Base-by-base conservation (phyloP, 2,888 invertebrate genomes). In the Eudasyphora cyanicolor region DNA sequence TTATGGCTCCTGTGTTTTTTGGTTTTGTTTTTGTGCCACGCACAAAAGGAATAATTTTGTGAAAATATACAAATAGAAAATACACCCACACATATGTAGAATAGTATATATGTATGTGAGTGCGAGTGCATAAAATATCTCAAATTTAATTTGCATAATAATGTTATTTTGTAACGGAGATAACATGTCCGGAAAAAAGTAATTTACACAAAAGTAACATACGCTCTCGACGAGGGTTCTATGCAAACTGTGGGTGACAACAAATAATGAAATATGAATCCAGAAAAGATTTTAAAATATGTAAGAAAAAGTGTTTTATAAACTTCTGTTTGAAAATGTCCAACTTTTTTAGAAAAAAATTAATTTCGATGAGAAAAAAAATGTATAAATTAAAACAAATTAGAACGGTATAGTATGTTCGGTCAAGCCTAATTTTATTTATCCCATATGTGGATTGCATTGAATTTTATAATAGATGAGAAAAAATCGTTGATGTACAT, bases 121-220 rank as follows among this genome's bases (percentile, higher is more conserved):
- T 64, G 21, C 12, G 4, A 21, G 8, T 10, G 54, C 19, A 17
- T 19, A 51, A 19, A 51, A 32, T 64, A 67, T 38, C 42, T 24
- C 42, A 35, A 67, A 67, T 14, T n/a, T 67, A 38, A 67, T 67
- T 67, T 67, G 42, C 67, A 67, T 67, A 67, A 67, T 24, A 42
- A 67, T 67, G 38, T 42, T 67, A 38, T 67, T 24, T 67, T 42
- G 67, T 42, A 38, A 24, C 67, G 42, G 35, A 14, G 67, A 67
- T 67, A 67, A 42, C 67, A 21, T 42, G 14, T n/a, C 64, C 10
- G 27, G 27, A 35, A 19, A 60, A 29, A 60, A 29, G 38, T 12
- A 35, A 64, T 64, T 64, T 64, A 19, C 64, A 7, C 67, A 24
- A n/a, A n/a, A 67, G 67, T 19, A 67, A 42, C 67, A 67, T 67